A percentile compares a stretch with the other conserved stretches of the same genome.
Evolutionary conservation across 2,797 vertebrate genomes (phyloP).

Genomic region (Smutsia temminckii): DNA sequence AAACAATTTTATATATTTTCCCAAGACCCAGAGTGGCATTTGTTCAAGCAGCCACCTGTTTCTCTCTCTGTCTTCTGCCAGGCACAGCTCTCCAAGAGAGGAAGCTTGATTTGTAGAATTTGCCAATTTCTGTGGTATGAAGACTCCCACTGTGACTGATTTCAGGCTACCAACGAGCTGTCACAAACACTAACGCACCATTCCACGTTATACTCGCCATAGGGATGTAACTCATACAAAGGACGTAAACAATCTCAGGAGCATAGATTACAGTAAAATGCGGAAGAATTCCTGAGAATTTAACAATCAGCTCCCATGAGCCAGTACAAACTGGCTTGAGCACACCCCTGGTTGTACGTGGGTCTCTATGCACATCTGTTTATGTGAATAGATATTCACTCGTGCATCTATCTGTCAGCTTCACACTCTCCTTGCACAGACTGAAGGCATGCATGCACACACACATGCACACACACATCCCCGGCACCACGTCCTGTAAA

Average conservation of each 20-base stretch:
- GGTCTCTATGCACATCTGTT: not conserved
- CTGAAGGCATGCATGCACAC: rapidly evolving
- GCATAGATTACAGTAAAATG: rapidly evolving
- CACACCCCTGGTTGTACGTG: rapidly evolving
- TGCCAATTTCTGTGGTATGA: not conserved
- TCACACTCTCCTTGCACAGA: not conserved
- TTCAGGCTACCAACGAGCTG: rapidly evolving
- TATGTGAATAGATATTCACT: rapidly evolving
- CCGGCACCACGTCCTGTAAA: rapidly evolving
- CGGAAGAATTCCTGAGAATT: not conserved
- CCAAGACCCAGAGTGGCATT: not conserved
- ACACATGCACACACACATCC: no score
- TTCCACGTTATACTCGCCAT: rapidly evolving
- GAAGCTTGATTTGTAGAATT: rapidly evolving
- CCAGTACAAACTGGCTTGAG: not conserved
- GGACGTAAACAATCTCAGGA: rapidly evolving
- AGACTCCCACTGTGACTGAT: rapidly evolving
- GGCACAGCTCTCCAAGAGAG: not conserved
- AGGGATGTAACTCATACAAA: rapidly evolving
- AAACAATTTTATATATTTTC: rapidly evolving
- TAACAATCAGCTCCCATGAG: rapidly evolving
- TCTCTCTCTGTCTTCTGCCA: not conserved
- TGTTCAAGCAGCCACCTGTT: not conserved
- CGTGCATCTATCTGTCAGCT: rapidly evolving
- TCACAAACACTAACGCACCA: rapidly evolving